phyloP scores from a whole-genome alignment of 1,140 invertebrate genomes.

The Diabrotica virgifera region DNA sequence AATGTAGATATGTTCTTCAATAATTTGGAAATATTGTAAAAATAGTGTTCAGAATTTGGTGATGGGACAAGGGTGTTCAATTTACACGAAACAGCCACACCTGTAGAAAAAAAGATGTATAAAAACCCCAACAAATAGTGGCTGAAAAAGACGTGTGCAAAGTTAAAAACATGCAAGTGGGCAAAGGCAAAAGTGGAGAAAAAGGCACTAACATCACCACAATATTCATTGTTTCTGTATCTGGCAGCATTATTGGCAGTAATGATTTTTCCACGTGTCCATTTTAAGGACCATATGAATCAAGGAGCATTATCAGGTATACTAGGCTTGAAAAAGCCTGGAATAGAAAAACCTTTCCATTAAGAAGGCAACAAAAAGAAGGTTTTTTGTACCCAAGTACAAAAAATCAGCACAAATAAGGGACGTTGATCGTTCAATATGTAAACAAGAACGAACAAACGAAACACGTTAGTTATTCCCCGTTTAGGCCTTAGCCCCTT shows the following conservation, averaged over 20 bases:
- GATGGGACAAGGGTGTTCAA: conserved; percentile 1
- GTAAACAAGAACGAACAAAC: conserved; percentile 4
- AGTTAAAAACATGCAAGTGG: conserved; percentile 26
- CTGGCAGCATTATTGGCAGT: not conserved
- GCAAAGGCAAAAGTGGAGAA: conserved; percentile 43
- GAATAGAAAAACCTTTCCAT: not conserved
- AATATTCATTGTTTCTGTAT: conserved; percentile 15
- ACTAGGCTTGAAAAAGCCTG: conserved; percentile 7
- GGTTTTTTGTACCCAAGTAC: not conserved
- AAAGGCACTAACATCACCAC: conserved; percentile 46
- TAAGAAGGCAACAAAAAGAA: not conserved
- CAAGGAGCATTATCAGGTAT: not conserved
- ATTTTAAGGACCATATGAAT: too few species aligned
- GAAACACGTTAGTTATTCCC: too few species aligned
- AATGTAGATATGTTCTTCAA: not conserved
- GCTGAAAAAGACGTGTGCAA: conserved; percentile 40
- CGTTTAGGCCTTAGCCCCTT: too few species aligned
- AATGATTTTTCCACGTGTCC: too few species aligned
- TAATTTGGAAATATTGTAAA: conserved; percentile 2
- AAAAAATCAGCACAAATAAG: not conserved
- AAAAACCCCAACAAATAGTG: conserved; percentile 21
- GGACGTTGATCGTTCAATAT: conserved; percentile 9
- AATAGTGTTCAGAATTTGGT: conserved; percentile 2
- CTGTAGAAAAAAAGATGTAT: too few species aligned
- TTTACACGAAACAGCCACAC: conserved; percentile 9